Percentiles rank a stretch among this genome's conserved stretches.
These are phyloP conservation scores for Anticlea derivata DNA, from an alignment of 2,888 invertebrate genomes.

Conservation along the genomic window DNA sequence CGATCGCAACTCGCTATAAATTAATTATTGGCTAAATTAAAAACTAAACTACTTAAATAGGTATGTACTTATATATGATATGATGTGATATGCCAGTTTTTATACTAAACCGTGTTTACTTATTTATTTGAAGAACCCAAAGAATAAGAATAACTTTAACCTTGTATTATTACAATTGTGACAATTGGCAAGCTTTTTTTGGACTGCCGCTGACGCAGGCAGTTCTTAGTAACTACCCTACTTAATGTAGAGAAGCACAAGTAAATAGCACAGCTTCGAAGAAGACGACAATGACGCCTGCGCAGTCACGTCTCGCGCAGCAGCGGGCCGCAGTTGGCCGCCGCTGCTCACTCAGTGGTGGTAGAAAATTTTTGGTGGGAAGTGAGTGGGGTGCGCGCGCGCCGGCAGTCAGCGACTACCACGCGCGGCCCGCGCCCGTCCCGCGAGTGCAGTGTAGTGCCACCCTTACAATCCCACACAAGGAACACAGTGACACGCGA, in stretches of 20 bases:
- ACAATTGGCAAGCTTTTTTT: no score
- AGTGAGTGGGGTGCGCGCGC: slow-evolving; percentile 82
- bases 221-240: no score
- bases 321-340: slow-evolving; percentile 67
- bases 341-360: slow-evolving; percentile 65
- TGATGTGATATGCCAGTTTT: no score
- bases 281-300: background rate
- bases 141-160: no score
- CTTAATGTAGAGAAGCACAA: no score
- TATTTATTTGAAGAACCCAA: no score
- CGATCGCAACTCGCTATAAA: slow-evolving; percentile 6
- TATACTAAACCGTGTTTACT: no score
- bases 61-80: no score
- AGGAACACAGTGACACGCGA: slow-evolving; percentile 56
- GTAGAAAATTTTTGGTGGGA: slow-evolving; percentile 81
- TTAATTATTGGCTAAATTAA: background rate
- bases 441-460: slow-evolving; percentile 61
- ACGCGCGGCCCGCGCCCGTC: slow-evolving; percentile 74
- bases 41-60: no score
- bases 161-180: no score
- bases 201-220: no score
- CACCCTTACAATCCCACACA: slow-evolving; percentile 42
- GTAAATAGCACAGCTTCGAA: background rate
- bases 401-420: slow-evolving; percentile 69
- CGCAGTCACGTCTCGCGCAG: slow-evolving; percentile 23